phyloP scores from a whole-genome alignment of 2,797 vertebrate genomes.

The Melanotaenia nigrans region DNA sequence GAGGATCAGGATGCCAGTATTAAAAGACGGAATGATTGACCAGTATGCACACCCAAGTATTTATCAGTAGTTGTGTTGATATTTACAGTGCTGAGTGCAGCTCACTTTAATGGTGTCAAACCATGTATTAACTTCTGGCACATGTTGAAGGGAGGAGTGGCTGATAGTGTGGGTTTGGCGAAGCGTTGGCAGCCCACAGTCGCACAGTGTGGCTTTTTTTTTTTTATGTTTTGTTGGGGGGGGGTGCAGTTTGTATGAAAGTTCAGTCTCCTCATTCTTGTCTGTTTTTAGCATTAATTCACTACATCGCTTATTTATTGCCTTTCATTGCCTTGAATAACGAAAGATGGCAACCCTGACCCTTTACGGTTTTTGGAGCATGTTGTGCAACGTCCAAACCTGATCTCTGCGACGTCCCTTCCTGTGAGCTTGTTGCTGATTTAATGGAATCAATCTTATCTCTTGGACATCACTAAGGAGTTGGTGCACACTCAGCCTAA shows the following conservation, averaged over 20 bases:
- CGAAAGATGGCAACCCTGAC: constrained; percentile 28
- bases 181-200: constrained; percentile 36
- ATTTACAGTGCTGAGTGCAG: constrained; percentile 57
- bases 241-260: constrained; percentile 30
- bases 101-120: constrained; percentile 47
- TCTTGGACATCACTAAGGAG: constrained; percentile 46
- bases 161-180: constrained; percentile 32
- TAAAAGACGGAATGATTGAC: constrained; percentile 6
- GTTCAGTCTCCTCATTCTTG: constrained; percentile 18
- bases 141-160: constrained; percentile 50
- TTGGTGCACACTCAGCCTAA: constrained; percentile 52
- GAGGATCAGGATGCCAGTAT: constrained; percentile 53
- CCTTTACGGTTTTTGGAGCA: not conserved
- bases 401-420: constrained; percentile 18
- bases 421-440: constrained; percentile 34
- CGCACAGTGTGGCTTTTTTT: constrained; percentile 33
- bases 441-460: constrained; percentile 47
- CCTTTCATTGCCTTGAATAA: constrained; percentile 66
- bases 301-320: constrained; percentile 61
- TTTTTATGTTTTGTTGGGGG: too few species aligned
- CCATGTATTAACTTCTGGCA: constrained; percentile 55
- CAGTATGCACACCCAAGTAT: constrained; percentile 59
- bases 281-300: constrained; percentile 26
- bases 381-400: constrained; percentile 16
- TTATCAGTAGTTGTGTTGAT: constrained; percentile 54